A percentile compares a stretch with the other conserved stretches of the same genome.
These are phyloP conservation scores for Sceloporus tristichus DNA, from an alignment of 2,113 vertebrate species.

Conservation along the genomic window DNA sequence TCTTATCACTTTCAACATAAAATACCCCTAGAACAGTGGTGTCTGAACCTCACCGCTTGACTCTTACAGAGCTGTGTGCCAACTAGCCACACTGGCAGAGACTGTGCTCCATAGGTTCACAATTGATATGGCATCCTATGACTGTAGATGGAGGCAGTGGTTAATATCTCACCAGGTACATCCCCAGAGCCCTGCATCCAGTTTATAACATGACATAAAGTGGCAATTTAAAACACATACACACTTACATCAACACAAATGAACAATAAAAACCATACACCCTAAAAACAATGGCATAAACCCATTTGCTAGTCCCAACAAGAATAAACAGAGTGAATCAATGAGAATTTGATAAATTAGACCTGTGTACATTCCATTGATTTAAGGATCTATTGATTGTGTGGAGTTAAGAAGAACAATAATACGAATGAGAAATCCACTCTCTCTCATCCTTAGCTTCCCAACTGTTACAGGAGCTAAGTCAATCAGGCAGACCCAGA, in stretches of 20 bases:
- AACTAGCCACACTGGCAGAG: too few relatives aligned
- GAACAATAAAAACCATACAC: background rate
- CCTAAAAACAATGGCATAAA: background rate
- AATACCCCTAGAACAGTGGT: rapidly evolving
- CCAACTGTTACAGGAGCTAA: too few relatives aligned
- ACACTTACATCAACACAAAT: background rate
- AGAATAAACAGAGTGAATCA: background rate
- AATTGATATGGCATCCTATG: background rate
- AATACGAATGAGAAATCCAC: too few relatives aligned
- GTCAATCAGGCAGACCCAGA: too few relatives aligned
- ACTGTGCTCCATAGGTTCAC: background rate
- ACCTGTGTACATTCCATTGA: too few relatives aligned
- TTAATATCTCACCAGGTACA: background rate
- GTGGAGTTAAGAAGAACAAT: too few relatives aligned
- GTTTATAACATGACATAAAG: background rate
- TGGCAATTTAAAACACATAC: background rate
- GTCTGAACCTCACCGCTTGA: background rate
- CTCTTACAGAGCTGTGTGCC: background rate
- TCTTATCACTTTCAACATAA: background rate
- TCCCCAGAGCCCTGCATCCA: background rate
- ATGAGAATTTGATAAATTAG: too few relatives aligned
- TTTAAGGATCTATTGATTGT: too few relatives aligned
- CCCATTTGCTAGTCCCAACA: too few relatives aligned
- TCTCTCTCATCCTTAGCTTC: too few relatives aligned
- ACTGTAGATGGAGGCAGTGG: background rate